Evolutionary conservation across 2,888 invertebrate species (phyloP).

Genomic region (Loripinus fragilis): DNA sequence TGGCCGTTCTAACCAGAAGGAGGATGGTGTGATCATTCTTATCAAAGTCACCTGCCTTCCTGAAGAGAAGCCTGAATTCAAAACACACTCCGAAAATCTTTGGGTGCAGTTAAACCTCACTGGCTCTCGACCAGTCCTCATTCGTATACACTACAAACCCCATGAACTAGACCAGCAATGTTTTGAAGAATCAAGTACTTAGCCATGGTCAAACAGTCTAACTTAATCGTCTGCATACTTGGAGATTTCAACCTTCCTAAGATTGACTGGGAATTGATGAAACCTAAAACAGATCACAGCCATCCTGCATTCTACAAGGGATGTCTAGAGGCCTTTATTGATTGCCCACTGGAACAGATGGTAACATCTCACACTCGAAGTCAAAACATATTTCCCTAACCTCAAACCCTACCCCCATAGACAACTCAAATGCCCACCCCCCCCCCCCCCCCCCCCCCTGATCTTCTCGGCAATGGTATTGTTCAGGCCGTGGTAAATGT

Average conservation of each 20-base stretch:
- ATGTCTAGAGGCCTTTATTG: neutral
- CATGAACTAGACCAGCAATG: neutral
- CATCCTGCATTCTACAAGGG: neutral
- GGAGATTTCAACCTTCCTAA: slow-evolving; percentile 10
- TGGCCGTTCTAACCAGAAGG: neutral
- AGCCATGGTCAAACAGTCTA: neutral
- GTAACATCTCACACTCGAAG: slow-evolving; percentile 3
- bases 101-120: neutral
- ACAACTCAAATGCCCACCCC: too few relatives aligned
- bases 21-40: neutral
- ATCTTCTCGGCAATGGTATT: neutral
- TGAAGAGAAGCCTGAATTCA: neutral
- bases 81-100: neutral
- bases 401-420: neutral
- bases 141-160: neutral
- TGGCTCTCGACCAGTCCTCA: neutral
- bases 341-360: neutral
- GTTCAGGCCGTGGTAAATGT: neutral
- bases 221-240: neutral
- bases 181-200: neutral
- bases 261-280: neutral
- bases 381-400: neutral
- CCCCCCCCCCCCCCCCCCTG: neutral
- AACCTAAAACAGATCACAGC: neutral
- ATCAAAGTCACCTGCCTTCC: neutral